A percentile compares a stretch with the other conserved stretches of the same genome.
These are phyloP conservation scores for Eubasilissa splendida DNA, from an alignment of 2,888 invertebrate species.

Conservation along the genomic window DNA sequence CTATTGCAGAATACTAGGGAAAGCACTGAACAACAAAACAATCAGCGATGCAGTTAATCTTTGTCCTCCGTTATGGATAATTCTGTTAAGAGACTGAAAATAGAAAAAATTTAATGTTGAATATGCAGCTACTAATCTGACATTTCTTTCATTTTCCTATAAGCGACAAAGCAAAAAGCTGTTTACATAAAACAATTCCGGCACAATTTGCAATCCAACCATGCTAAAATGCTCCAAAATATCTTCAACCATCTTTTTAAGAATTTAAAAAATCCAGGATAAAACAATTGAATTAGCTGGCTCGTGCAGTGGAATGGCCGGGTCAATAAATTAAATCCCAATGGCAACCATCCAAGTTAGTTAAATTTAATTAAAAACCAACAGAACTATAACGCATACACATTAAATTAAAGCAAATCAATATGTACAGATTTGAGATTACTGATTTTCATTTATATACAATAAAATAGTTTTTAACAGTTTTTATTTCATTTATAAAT, in stretches of 20 bases:
- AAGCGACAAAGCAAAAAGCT: conserved; percentile 21
- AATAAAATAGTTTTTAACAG: too few relatives aligned
- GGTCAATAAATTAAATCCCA: too few relatives aligned
- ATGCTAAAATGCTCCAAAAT: conserved; percentile 9
- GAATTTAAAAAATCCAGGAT: not conserved
- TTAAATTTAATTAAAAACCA: too few relatives aligned
- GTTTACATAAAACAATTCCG: conserved; percentile 5
- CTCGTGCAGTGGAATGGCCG: too few relatives aligned
- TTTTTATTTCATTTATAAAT: too few relatives aligned
- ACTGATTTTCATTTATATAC: too few relatives aligned
- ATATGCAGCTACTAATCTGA: conserved; percentile 22
- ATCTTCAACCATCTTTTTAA: conserved; percentile 1
- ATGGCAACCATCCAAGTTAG: too few relatives aligned
- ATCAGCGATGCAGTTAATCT: conserved; percentile 64
- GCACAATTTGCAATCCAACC: conserved; percentile 19
- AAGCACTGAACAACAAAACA: conserved; percentile 50
- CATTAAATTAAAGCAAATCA: too few relatives aligned
- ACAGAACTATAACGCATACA: too few relatives aligned
- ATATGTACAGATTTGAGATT: too few relatives aligned
- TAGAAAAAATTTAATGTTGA: conserved; percentile 61
- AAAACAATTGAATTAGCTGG: not conserved
- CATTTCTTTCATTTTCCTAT: not conserved
- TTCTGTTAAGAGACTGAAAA: conserved; percentile 72
- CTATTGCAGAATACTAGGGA: conserved; percentile 36
- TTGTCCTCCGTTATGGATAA: conserved; percentile 72